A percentile compares a stretch with the other conserved stretches of the same genome.
Conservation (phyloP, 2,113 vertebrate species). For the Bothrops jararaca region DNA sequence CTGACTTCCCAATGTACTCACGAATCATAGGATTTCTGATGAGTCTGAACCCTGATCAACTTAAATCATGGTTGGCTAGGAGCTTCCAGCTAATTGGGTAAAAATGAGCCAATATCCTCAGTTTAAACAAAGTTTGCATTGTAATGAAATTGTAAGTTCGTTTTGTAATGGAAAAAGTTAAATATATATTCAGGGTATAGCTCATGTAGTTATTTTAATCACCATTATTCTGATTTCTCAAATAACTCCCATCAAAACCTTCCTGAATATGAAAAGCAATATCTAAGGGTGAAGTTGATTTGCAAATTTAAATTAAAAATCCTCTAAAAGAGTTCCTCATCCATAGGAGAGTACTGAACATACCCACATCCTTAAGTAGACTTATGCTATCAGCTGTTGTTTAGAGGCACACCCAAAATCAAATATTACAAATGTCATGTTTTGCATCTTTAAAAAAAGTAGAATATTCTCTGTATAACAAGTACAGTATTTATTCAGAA, state of each 20-base stretch:
- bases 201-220: not conserved
- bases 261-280: not conserved
- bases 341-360: not conserved
- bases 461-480: constrained; percentile 69
- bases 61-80: not conserved
- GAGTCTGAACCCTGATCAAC: not conserved
- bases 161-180: not conserved
- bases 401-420: not conserved
- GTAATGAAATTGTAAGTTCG: not conserved
- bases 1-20: not conserved
- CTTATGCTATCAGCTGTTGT: not conserved
- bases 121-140: not conserved
- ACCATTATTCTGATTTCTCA: not conserved
- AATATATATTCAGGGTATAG: not conserved
- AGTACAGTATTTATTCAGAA: constrained; percentile 79
- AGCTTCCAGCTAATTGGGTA: not conserved
- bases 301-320: not conserved
- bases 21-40: not conserved
- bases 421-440: not conserved
- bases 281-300: too few relatives aligned
- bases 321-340: not conserved
- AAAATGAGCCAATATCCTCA: not conserved
- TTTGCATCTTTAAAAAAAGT: constrained; percentile 40
- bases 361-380: not conserved
- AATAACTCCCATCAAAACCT: not conserved